Conservation (phyloP, 2,888 invertebrate genomes). For the Aphidoletes aphidimyza region DNA sequence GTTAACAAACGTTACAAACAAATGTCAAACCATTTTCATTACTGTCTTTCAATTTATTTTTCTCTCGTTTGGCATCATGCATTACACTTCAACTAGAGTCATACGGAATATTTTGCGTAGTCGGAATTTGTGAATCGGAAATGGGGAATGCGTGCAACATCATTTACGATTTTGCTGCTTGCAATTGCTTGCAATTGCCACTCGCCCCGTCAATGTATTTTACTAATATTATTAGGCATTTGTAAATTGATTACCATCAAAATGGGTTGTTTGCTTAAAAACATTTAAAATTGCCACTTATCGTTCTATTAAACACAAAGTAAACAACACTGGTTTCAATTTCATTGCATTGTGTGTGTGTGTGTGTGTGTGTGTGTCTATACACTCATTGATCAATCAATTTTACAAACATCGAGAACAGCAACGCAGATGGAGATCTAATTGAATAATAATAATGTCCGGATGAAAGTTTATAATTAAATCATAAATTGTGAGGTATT, state of each 20-base stretch:
- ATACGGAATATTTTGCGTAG: no score
- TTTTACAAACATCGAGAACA: neutral
- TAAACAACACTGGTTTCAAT: neutral
- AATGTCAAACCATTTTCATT: neutral
- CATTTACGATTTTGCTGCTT: no score
- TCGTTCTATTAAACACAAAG: constrained; percentile 44
- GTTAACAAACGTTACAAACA: neutral
- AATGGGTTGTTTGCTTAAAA: constrained; percentile 43
- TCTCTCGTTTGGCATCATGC: no score
- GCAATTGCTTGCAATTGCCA: no score
- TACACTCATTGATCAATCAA: constrained; percentile 32
- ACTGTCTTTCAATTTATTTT: neutral
- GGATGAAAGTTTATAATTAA: constrained; percentile 54
- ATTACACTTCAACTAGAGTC: no score
- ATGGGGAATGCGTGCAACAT: no score
- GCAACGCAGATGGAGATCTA: neutral
- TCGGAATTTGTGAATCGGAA: no score
- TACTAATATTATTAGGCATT: constrained; percentile 33
- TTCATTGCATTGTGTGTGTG: no score
- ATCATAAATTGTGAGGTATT: constrained; percentile 33
- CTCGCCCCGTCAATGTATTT: neutral
- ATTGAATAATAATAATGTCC: constrained; percentile 53
- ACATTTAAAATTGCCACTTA: constrained; percentile 51
- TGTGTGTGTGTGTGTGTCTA: no score
- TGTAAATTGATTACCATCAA: constrained; percentile 34